phyloP scores from a whole-genome alignment of 2,113 vertebrate species.

The Elanus axillaris region DNA sequence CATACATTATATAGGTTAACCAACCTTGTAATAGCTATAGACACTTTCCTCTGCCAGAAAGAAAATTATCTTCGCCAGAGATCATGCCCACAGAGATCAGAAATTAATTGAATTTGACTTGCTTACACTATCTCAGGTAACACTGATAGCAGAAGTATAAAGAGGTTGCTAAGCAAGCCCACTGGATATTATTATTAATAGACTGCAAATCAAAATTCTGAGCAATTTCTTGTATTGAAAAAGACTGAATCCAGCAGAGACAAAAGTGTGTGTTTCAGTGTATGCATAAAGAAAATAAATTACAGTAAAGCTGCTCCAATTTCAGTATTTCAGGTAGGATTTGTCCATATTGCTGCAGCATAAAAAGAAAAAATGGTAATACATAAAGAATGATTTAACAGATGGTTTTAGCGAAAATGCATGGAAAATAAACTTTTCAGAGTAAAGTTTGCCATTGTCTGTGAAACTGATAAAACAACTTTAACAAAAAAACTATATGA shows the following conservation, averaged over 20 bases:
- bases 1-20: not conserved
- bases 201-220: not conserved
- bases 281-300: not conserved
- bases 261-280: not conserved
- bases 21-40: not conserved
- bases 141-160: not conserved
- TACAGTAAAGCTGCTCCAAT: not conserved
- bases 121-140: not conserved
- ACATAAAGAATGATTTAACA: not conserved
- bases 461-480: not conserved
- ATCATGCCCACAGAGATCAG: not conserved
- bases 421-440: not conserved
- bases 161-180: not conserved
- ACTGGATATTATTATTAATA: not conserved
- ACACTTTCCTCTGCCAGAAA: not conserved
- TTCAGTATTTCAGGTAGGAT: not conserved
- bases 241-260: not conserved
- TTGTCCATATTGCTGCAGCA: not conserved
- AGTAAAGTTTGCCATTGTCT: not conserved
- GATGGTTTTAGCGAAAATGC: not conserved
- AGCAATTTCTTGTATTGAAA: not conserved
- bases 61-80: slow-evolving; percentile 15
- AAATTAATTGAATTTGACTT: slow-evolving; percentile 1
- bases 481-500: not conserved
- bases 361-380: not conserved